Conservation (phyloP, 2,797 vertebrate genomes). For the Tachyglossus aculeatus region DNA sequence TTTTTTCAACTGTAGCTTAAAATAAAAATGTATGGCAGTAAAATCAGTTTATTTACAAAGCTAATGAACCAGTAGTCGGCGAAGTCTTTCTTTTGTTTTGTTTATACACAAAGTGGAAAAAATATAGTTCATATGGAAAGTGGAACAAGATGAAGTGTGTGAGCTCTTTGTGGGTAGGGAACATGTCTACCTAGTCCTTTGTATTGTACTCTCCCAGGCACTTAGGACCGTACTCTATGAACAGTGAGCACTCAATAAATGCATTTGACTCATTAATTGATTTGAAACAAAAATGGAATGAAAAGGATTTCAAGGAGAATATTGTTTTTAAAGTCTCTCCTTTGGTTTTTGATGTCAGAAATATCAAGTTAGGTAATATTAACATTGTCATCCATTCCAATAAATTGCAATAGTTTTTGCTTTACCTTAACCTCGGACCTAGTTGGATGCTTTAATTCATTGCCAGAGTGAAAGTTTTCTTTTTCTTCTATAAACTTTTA, state of each 20-base stretch:
- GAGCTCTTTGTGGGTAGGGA: too few species aligned
- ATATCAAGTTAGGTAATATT: slow-evolving; percentile 1
- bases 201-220: too few species aligned
- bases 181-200: too few species aligned
- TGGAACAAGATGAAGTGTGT: too few species aligned
- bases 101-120: slow-evolving; percentile 25
- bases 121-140: too few species aligned
- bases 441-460: slow-evolving; percentile 29
- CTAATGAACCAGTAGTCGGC: slow-evolving; percentile 27
- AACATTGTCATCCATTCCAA: not conserved
- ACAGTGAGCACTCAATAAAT: too few species aligned
- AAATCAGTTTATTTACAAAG: slow-evolving; percentile 53
- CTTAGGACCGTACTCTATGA: too few species aligned
- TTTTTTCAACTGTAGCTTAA: slow-evolving; percentile 44
- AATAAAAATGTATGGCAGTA: slow-evolving; percentile 45
- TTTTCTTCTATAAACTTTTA: too few species aligned
- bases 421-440: slow-evolving; percentile 50
- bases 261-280: too few species aligned
- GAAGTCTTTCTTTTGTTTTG: slow-evolving; percentile 10
- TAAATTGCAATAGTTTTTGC: slow-evolving; percentile 24
- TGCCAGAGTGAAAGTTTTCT: slow-evolving; percentile 31
- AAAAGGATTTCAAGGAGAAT: too few species aligned
- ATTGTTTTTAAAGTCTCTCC: too few species aligned
- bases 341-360: not conserved
- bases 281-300: too few species aligned